A percentile compares a stretch with the other conserved stretches of the same genome.
Evolutionary conservation across 1,140 invertebrate genomes (phyloP).

Genomic region (Dreissena polymorpha): DNA sequence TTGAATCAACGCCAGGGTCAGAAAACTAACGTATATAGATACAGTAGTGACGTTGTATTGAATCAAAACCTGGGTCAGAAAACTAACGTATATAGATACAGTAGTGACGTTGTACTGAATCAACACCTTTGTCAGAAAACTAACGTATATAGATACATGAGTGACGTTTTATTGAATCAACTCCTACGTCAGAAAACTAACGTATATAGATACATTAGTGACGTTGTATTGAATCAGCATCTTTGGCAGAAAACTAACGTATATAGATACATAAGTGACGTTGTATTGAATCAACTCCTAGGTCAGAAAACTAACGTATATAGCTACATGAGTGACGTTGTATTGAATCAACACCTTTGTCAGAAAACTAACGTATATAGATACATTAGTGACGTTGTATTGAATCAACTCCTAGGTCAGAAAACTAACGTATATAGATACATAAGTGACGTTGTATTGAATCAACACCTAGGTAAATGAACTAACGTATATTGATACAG

Average conservation of each 20-base stretch:
- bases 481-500: background rate
- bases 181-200: conserved; percentile 76
- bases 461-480: background rate
- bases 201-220: background rate
- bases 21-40: conserved; percentile 76
- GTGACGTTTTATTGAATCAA: conserved; percentile 95
- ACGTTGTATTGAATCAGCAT: background rate
- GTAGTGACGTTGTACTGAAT: too few relatives aligned
- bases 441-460: background rate
- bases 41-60: conserved; percentile 95
- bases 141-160: too few relatives aligned
- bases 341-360: conserved; percentile 88
- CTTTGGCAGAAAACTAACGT: background rate
- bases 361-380: background rate
- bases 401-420: background rate
- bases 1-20: conserved; percentile 87
- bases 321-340: conserved; percentile 95
- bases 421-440: background rate
- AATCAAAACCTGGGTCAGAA: too few relatives aligned
- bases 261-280: background rate
- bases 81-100: too few relatives aligned
- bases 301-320: too few relatives aligned
- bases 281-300: too few relatives aligned
- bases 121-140: background rate
- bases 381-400: background rate